Percentiles rank a stretch among this genome's conserved stretches.
Evolutionary conservation across 2,888 invertebrate genomes (phyloP).

Genomic region (Euzophera pinguis): DNA sequence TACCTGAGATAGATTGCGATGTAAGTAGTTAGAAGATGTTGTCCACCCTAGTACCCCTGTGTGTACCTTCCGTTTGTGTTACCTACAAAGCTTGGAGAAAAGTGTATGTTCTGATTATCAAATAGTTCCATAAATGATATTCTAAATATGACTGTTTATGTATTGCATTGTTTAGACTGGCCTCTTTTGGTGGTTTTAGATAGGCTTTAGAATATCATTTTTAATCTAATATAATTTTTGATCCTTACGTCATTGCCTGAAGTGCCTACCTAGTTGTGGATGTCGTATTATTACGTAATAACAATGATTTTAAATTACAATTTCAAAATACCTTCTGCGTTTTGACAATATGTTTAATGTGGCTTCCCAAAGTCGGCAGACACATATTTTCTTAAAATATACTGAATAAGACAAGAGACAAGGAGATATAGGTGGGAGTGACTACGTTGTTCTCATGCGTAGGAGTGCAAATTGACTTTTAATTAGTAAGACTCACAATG

Average conservation of each 20-base stretch:
- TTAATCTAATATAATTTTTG: not conserved
- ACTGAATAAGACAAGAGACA: no score
- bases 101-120: constrained; percentile 2
- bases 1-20: constrained; percentile 36
- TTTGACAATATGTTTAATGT: no score
- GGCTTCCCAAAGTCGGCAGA: no score
- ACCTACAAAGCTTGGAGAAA: constrained; percentile 18
- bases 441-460: no score
- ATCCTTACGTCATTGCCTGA: not conserved
- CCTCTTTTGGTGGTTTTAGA: not conserved
- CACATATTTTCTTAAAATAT: no score
- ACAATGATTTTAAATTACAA: no score
- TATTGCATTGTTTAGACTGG: not conserved
- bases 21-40: constrained; percentile 68
- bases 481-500: no score
- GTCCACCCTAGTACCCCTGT: constrained; percentile 53
- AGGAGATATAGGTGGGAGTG: no score
- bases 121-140: not conserved
- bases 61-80: constrained; percentile 39
- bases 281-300: no score
- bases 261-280: not conserved
- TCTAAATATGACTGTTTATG: not conserved
- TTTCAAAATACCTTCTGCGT: no score
- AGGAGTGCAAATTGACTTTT: no score
- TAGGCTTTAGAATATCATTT: constrained; percentile 2